Percentiles rank a stretch among this genome's conserved stretches.
phyloP scores from a whole-genome alignment of 2,888 invertebrate species.

The Ectemnius continuus region DNA sequence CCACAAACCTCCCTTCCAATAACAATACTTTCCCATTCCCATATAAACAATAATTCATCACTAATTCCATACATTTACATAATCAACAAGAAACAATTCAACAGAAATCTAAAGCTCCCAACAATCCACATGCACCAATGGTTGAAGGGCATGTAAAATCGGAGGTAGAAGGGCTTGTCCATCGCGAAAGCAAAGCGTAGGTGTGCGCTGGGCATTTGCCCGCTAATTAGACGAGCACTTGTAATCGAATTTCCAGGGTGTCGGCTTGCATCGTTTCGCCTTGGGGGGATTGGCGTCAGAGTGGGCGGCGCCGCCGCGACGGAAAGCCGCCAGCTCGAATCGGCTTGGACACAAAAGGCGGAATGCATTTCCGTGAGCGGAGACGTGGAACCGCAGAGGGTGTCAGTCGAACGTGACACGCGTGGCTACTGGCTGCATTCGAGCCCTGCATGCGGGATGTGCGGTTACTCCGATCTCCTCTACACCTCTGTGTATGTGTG shows the following conservation, averaged over 20 bases:
- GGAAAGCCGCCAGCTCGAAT: not conserved
- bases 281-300: not conserved
- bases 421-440: not conserved
- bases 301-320: not conserved
- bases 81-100: too few relatives aligned
- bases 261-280: not conserved
- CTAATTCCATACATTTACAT: too few relatives aligned
- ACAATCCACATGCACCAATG: too few relatives aligned
- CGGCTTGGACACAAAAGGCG: not conserved
- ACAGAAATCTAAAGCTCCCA: too few relatives aligned
- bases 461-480: slow-evolving; percentile 42
- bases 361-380: slow-evolving; percentile 7
- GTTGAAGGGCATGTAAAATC: too few relatives aligned
- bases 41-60: too few relatives aligned
- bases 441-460: slow-evolving; percentile 19
- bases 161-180: too few relatives aligned
- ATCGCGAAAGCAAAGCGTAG: not conserved
- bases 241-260: not conserved
- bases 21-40: too few relatives aligned
- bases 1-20: too few relatives aligned
- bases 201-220: not conserved
- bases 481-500: too few relatives aligned
- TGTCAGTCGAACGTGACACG: slow-evolving; percentile 30
- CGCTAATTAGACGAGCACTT: not conserved
- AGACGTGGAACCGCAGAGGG: slow-evolving; percentile 20